Evolutionary conservation across 2,888 invertebrate genomes (phyloP).

Genomic region (Euplagia quadripunctaria): DNA sequence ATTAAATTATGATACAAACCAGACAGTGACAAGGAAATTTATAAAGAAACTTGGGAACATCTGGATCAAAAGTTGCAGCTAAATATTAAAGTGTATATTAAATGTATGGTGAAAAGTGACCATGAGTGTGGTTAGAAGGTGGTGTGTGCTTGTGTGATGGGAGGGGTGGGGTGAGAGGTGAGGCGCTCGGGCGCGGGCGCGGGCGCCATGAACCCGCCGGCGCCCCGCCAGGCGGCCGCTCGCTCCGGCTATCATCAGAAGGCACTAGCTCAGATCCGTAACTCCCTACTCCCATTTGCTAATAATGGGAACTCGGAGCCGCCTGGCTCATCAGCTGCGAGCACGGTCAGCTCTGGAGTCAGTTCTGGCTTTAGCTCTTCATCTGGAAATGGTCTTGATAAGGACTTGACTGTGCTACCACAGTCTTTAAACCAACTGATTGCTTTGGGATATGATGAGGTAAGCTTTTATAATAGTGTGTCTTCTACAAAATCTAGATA

Average conservation of each 20-base stretch:
- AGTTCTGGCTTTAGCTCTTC: slow-evolving; percentile 89
- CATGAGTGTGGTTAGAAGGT: slow-evolving; percentile 67
- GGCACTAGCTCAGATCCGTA: slow-evolving; percentile 95
- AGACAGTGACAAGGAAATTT: slow-evolving; percentile 43
- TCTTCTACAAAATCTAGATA: not conserved
- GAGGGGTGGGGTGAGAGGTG: slow-evolving; percentile 85
- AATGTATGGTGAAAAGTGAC: slow-evolving; percentile 64
- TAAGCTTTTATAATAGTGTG: slow-evolving; percentile 64
- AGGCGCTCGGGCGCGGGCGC: slow-evolving; percentile 86
- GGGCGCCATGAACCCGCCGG: slow-evolving; percentile 89
- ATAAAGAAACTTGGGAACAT: slow-evolving; percentile 39
- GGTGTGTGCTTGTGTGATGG: slow-evolving; percentile 79
- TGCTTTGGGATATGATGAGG: slow-evolving; percentile 92
- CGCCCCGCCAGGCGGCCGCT: slow-evolving; percentile 89
- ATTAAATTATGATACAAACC: slow-evolving; percentile 38
- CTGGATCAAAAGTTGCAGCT: slow-evolving; percentile 36
- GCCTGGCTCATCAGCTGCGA: slow-evolving; percentile 91
- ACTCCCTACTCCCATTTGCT: slow-evolving; percentile 93
- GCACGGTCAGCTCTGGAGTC: slow-evolving; percentile 89
- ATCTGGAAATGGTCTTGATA: slow-evolving; percentile 88
- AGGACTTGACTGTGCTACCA: slow-evolving; percentile 89
- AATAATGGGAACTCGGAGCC: slow-evolving; percentile 89
- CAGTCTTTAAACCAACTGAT: slow-evolving; percentile 90
- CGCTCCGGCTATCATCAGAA: slow-evolving; percentile 95
- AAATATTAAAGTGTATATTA: slow-evolving; percentile 58